phyloP scores from a whole-genome alignment of 2,797 vertebrate species.

The Rhincodon typus region DNA sequence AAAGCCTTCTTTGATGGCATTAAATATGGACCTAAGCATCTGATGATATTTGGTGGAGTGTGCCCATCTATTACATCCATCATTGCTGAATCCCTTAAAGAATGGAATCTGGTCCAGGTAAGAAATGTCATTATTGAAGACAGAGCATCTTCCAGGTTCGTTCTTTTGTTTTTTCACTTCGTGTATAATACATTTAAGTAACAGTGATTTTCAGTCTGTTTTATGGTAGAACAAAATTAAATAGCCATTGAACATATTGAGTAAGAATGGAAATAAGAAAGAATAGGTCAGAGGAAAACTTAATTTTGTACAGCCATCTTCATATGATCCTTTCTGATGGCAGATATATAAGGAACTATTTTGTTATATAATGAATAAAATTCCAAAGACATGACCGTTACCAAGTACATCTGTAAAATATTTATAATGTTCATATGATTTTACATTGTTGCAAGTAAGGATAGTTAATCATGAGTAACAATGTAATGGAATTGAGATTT shows the following conservation, averaged over 20 bases:
- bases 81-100: constrained; percentile 94
- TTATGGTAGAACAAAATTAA: neutral
- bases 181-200: neutral
- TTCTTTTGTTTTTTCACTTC: neutral
- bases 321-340: neutral
- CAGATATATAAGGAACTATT: no score
- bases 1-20: constrained; percentile 98
- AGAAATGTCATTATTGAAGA: constrained; percentile 43
- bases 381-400: neutral
- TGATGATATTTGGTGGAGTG: constrained; percentile 98
- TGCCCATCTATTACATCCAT: constrained; percentile 97
- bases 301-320: neutral
- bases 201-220: neutral
- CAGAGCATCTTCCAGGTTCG: no score
- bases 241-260: neutral
- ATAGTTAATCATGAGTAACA: neutral
- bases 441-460: neutral
- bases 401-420: neutral
- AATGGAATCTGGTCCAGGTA: constrained; percentile 99
- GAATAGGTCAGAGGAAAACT: neutral
- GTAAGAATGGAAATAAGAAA: neutral
- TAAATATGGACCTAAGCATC: constrained; percentile 94
- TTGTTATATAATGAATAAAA: neutral
- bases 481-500: neutral
- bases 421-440: neutral